These are phyloP conservation scores for Rhagoletis zephyria DNA, from an alignment of 1,140 invertebrate genomes.

Conservation along the genomic window DNA sequence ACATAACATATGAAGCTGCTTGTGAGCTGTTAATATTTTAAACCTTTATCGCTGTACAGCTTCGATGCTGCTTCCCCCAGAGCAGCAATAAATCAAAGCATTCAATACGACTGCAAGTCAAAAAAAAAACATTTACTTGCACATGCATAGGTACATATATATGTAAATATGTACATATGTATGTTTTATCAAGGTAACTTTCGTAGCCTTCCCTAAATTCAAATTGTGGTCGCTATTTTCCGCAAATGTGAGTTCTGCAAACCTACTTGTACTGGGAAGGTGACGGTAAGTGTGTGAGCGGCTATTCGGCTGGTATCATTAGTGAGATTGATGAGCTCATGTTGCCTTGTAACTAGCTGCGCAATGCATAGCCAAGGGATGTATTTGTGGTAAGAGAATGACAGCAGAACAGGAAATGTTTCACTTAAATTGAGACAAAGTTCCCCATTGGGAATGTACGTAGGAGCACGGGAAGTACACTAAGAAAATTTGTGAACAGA, in stretches of 20 bases:
- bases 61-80: background rate
- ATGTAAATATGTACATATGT: too few relatives aligned
- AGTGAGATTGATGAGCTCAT: slow-evolving; percentile 38
- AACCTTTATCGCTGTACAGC: background rate
- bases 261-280: background rate
- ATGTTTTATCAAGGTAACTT: too few relatives aligned
- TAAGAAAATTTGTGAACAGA: background rate
- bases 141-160: background rate
- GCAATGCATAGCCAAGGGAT: background rate
- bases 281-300: background rate
- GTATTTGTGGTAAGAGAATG: background rate
- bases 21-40: slow-evolving; percentile 16
- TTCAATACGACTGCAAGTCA: slow-evolving; percentile 16
- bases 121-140: background rate
- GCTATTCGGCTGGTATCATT: background rate
- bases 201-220: background rate
- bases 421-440: slow-evolving; percentile 1
- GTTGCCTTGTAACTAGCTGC: background rate
- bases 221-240: background rate
- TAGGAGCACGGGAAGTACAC: background rate
- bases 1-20: background rate
- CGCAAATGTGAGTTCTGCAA: background rate
- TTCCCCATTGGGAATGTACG: background rate
- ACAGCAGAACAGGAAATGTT: background rate
- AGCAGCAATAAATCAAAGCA: slow-evolving; percentile 22